Evolutionary conservation across 2,797 vertebrate genomes (phyloP).

Genomic region (Rhynchotus rufescens): DNA sequence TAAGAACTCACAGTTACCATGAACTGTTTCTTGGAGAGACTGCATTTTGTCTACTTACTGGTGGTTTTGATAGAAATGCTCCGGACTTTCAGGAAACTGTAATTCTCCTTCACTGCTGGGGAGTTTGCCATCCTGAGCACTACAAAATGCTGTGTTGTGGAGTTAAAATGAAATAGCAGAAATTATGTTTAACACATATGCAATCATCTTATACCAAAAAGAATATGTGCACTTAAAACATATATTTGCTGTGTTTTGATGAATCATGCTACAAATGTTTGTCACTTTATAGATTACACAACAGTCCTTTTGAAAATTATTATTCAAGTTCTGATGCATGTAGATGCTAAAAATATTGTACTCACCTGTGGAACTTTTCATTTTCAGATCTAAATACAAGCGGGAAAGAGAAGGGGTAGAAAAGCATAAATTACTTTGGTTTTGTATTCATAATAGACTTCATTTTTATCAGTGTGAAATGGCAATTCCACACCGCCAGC

Average conservation of each 20-base stretch:
- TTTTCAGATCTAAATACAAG: conserved; percentile 41
- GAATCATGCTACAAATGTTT: neutral
- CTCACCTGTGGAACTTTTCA: conserved; percentile 63
- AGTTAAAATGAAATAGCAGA: neutral
- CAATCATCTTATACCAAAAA: neutral
- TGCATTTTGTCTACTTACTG: conserved; percentile 78
- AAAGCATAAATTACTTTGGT: neutral
- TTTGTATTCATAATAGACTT: neutral
- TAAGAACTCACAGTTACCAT: neutral
- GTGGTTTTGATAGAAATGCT: conserved; percentile 79
- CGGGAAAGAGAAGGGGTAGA: neutral
- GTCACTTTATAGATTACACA: neutral
- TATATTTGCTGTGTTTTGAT: neutral
- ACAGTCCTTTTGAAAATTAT: neutral
- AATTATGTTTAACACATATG: neutral
- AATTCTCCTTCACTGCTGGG: conserved; percentile 75
- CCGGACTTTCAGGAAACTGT: conserved; percentile 76
- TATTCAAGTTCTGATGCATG: neutral
- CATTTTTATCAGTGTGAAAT: neutral
- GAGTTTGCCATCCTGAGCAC: conserved; percentile 73
- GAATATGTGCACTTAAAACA: neutral
- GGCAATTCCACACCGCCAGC: neutral
- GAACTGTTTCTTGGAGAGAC: neutral
- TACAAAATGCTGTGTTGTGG: conserved; percentile 71
- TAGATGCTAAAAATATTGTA: neutral